Evolutionary conservation across 2,797 vertebrate species (phyloP), one percentile per base, ranked within the genome.

Genomic region (Epinephelus coioides): DNA sequence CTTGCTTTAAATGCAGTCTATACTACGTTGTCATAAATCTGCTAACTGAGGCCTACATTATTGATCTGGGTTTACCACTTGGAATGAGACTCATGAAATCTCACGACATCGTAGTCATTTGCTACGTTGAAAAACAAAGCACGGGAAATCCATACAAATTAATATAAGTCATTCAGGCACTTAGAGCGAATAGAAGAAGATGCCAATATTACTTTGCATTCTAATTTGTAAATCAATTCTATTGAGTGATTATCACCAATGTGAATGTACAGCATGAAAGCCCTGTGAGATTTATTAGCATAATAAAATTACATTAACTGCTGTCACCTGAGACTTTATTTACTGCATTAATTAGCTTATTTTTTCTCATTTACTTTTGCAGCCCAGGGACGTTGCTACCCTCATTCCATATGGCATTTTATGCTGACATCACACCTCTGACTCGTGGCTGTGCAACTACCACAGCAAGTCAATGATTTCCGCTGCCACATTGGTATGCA

Each of bases 281-380:
- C 49, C 82, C 60, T 54, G 27, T 71, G 84, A 69, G 78, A 83
- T 83, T 62, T 80, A 88, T 84, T 88, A 69, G 66, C 79, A 86
- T 89, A 80, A 86, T 88, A 80, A 71, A 88, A 86, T 79, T 64
- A 50, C 79, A 90, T 88, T 81, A 87, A 86, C 49, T 4, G 18
- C 85, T 79, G 64, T 86, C 88, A 86, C 81, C 80, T 82, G 76
- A 88, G 78, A 88, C 79, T 83, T 85, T 91, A 78, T 89, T 91
- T 90, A 90, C 81, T 27, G 21, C 53, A 85, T 90, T 85, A 84
- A 87, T 91, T 85, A 73, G 69, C 64, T 77, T 81, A 55, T 72
- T 88, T 88, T 74, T 81, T 68, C 61, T 85, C 56, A 73, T 82
- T 89, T 86, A 43, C 69, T 72, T 81, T 57, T 76, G 64, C 83